Percentiles rank a stretch among this genome's conserved stretches.
These are phyloP conservation scores for Oscheius sp. DNA, from an alignment of 2,888 invertebrate species.

Conservation along the genomic window DNA sequence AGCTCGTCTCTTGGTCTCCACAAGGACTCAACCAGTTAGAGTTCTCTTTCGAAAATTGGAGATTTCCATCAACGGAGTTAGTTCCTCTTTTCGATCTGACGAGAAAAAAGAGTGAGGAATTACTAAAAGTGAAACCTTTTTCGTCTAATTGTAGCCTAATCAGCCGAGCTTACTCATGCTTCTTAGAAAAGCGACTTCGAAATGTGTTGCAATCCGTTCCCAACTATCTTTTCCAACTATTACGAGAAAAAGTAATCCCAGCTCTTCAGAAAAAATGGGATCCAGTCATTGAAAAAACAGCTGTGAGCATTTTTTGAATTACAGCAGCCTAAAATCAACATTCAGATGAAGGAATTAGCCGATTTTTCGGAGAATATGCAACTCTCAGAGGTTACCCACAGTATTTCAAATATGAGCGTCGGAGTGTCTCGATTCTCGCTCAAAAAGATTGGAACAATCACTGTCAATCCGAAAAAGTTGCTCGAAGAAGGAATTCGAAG, in stretches of 20 bases:
- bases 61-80: constrained; percentile 1
- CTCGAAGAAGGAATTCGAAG: constrained; percentile 60
- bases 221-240: constrained; percentile 36
- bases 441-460: constrained; percentile 37
- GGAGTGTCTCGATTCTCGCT: constrained; percentile 50
- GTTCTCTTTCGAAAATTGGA: constrained; percentile 27
- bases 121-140: neutral
- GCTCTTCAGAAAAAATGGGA: constrained; percentile 31
- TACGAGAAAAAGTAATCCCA: constrained; percentile 34
- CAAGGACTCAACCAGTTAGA: constrained; percentile 24
- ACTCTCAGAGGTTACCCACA: constrained; percentile 57
- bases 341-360: constrained; percentile 41
- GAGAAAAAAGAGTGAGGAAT: constrained; percentile 19
- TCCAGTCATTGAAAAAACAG: constrained; percentile 39
- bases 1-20: constrained; percentile 10
- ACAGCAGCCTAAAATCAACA: neutral
- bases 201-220: constrained; percentile 46
- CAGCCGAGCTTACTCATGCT: constrained; percentile 40
- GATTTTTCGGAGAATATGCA: constrained; percentile 47
- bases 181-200: constrained; percentile 38
- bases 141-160: constrained; percentile 26
- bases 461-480: constrained; percentile 42
- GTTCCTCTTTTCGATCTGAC: neutral
- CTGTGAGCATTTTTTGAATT: constrained; percentile 8
- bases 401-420: constrained; percentile 57